Percentiles rank a stretch among this genome's conserved stretches.
Conservation (phyloP, 2,888 invertebrate species). For the Heliconius charithonia region DNA sequence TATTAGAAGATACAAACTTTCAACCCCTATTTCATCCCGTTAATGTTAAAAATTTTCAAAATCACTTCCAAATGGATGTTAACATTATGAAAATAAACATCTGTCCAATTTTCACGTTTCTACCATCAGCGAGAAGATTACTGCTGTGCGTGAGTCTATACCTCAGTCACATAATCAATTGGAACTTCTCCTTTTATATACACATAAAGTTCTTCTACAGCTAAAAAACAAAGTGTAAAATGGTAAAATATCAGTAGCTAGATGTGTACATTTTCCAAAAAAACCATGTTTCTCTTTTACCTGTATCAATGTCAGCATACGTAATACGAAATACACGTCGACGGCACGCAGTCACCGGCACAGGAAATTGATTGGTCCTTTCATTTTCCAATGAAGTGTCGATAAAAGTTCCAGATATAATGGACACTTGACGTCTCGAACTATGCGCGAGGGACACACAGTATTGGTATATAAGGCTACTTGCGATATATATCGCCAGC, state of each 20-base stretch:
- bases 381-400: conserved; percentile 65
- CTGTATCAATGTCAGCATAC: conserved; percentile 9
- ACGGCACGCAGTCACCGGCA: conserved; percentile 51
- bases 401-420: conserved; percentile 62
- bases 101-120: too few relatives aligned
- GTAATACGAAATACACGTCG: background rate
- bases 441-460: conserved; percentile 59
- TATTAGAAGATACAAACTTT: too few relatives aligned
- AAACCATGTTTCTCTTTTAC: background rate
- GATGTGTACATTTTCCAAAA: background rate
- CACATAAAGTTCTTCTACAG: too few relatives aligned
- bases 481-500: conserved; percentile 53
- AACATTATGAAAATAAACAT: too few relatives aligned
- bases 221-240: background rate
- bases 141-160: too few relatives aligned
- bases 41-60: too few relatives aligned
- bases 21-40: too few relatives aligned
- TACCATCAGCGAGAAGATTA: too few relatives aligned
- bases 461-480: conserved; percentile 57
- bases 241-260: background rate
- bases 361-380: conserved; percentile 68
- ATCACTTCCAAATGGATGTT: too few relatives aligned
- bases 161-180: too few relatives aligned
- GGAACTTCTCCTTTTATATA: too few relatives aligned
- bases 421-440: conserved; percentile 52